Conservation (phyloP, 2,888 invertebrate genomes). For the Hypena proboscidalis region DNA sequence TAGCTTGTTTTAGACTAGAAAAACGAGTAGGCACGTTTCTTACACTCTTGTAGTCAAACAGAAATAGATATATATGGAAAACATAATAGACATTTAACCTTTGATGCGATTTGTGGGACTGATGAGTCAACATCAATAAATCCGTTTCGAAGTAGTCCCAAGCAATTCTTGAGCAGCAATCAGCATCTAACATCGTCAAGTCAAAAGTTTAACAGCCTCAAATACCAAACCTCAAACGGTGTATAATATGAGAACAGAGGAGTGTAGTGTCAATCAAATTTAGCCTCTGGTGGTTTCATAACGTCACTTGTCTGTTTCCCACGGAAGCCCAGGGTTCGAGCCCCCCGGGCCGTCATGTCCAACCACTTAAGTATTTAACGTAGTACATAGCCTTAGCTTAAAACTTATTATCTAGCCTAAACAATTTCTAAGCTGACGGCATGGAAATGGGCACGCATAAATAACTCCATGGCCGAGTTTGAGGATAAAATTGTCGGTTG, state of each 20-base stretch:
- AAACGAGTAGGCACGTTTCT: too few relatives aligned
- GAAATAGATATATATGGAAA: too few relatives aligned
- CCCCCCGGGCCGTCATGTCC: conserved; percentile 83
- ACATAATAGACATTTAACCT: too few relatives aligned
- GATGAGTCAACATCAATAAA: too few relatives aligned
- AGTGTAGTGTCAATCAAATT: conserved; percentile 77
- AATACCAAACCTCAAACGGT: conserved; percentile 27
- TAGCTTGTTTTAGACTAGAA: too few relatives aligned
- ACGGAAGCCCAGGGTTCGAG: conserved; percentile 79
- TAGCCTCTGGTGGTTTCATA: conserved; percentile 79
- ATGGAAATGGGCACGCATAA: conserved; percentile 81
- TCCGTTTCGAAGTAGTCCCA: too few relatives aligned
- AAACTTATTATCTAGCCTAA: conserved; percentile 83
- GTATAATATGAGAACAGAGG: conserved; percentile 46
- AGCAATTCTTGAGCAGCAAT: too few relatives aligned
- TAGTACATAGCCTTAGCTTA: conserved; percentile 79
- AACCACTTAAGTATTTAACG: conserved; percentile 83
- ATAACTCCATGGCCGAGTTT: conserved; percentile 70
- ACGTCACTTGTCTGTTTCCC: conserved; percentile 82
- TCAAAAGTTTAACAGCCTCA: too few relatives aligned
- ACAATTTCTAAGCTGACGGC: conserved; percentile 75
- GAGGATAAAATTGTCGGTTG: conserved; percentile 68
- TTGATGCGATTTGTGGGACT: too few relatives aligned
- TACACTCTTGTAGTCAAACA: too few relatives aligned
- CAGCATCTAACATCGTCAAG: too few relatives aligned